These are phyloP conservation scores for Diabrotica virgifera DNA, from an alignment of 1,140 invertebrate genomes.

Conservation along the genomic window DNA sequence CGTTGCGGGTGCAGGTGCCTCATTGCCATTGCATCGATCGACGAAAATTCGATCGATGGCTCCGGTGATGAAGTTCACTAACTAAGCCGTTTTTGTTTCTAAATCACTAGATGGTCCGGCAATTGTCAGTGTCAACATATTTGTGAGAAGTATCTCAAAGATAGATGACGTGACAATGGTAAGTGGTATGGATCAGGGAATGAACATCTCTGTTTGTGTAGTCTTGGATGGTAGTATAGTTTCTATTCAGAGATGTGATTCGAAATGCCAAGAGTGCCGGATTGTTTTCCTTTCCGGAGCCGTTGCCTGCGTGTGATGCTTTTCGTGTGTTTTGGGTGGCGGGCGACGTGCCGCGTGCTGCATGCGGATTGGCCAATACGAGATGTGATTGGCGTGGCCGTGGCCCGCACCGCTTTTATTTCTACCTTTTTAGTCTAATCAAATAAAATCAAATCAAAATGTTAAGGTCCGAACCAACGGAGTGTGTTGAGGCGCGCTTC, in stretches of 20 bases:
- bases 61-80: conserved; percentile 37
- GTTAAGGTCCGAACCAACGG: too few species aligned
- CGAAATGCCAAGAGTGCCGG: conserved; percentile 5
- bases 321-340: conserved; percentile 31
- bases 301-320: conserved; percentile 34
- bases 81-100: conserved; percentile 42
- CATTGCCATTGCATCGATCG: conserved; percentile 37
- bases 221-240: conserved; percentile 42
- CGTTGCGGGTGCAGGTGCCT: conserved; percentile 46
- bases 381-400: conserved; percentile 44
- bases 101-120: conserved; percentile 77
- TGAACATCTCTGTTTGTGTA: conserved; percentile 43
- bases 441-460: too few species aligned
- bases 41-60: conserved; percentile 16
- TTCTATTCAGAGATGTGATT: conserved; percentile 19
- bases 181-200: conserved; percentile 60
- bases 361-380: conserved; percentile 37
- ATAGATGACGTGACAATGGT: conserved; percentile 98
- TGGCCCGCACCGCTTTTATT: conserved; percentile 28
- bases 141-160: conserved; percentile 96
- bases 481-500: too few species aligned
- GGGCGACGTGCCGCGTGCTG: conserved; percentile 30
- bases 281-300: conserved; percentile 7
- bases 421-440: conserved; percentile 18
- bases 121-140: conserved; percentile 92